These are phyloP conservation scores for Meloe dianella DNA, from an alignment of 2,888 invertebrate species.

Conservation along the genomic window DNA sequence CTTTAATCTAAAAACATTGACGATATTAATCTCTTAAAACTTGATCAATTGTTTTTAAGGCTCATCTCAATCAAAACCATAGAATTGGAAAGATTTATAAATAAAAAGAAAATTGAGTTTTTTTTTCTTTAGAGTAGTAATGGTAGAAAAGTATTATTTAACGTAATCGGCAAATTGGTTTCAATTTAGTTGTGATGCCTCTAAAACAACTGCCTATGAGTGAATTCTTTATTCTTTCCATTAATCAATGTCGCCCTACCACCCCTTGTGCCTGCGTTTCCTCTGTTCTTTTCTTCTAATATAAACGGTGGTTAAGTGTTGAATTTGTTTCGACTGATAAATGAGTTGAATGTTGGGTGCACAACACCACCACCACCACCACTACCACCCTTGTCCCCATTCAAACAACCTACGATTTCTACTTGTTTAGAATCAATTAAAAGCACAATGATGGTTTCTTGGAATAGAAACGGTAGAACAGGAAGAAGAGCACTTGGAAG, in stretches of 20 bases:
- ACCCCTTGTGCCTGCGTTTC: slow-evolving; percentile 15
- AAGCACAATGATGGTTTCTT: slow-evolving; percentile 7
- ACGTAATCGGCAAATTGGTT: slow-evolving; percentile 47
- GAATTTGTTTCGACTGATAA: slow-evolving; percentile 42
- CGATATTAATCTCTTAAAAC: slow-evolving; percentile 9
- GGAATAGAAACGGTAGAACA: not conserved
- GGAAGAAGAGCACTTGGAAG: not conserved
- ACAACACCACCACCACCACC: not conserved
- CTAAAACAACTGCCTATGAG: slow-evolving; percentile 39
- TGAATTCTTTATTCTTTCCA: slow-evolving; percentile 47
- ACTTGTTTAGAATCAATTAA: slow-evolving; percentile 8
- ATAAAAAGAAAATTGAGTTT: slow-evolving; percentile 21
- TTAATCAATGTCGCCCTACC: slow-evolving; percentile 48
- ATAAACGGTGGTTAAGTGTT: slow-evolving; percentile 32
- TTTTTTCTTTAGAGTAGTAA: slow-evolving; percentile 10
- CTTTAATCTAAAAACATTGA: slow-evolving; percentile 8
- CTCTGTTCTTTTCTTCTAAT: slow-evolving; percentile 33
- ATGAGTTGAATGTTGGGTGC: slow-evolving; percentile 19
- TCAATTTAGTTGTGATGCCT: slow-evolving; percentile 41
- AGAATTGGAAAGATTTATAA: slow-evolving; percentile 26
- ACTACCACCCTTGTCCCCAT: not conserved
- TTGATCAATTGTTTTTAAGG: slow-evolving; percentile 31
- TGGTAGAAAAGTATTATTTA: slow-evolving; percentile 34
- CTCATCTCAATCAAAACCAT: slow-evolving; percentile 34
- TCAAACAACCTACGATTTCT: not conserved